Base-by-base conservation (phyloP, 2,797 vertebrate species). In the Loriculus beryllinus region DNA sequence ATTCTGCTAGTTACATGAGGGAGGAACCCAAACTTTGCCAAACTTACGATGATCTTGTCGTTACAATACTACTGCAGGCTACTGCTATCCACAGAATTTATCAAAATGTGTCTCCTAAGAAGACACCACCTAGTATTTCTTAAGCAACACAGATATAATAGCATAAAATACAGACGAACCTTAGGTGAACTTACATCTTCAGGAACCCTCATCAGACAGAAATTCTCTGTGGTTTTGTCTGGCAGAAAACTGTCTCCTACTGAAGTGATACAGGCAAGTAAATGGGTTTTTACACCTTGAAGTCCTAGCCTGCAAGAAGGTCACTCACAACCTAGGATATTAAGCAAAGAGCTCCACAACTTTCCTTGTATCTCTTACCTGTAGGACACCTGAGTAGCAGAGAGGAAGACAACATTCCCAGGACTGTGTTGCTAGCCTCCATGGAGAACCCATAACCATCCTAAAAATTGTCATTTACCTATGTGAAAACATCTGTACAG, bases 221-320 rank as follows among this genome's bases (percentile, higher is more conserved):
- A 79, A 60, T 51, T 82, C 40, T 45, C 12, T 39, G 26, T 12
- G 6, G 1, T n/a, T 87, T 52, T 70, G 7, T 49, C 23, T 26
- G 72, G 57, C 6, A 37, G 14, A 14, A 68, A 20, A 56, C 16
- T 68, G 19, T 5, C 10, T 75, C 62, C 72, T 71, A 45, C 9
- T 10, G 10, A 81, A 71, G 33, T 43, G 12, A 74, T 23, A 37
- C 1, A 4, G 13, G 5, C 26, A 69, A 2, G 3, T 20, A 69
- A 72, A 72, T 12, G 17, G 69, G 29, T 7, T 62, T 45, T 79
- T n/a, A 37, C 5, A 31, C 12, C 39, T 82, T 48, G 7, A 65
- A 79, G 31, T 37, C 28, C 16, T 37, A 14, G 21, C 3, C 17
- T 1, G 0, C 29, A 72, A 65, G 2, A 11, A 68, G 1, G 7